These are phyloP conservation scores for Cyclophora albipunctata DNA, from an alignment of 2,888 invertebrate genomes.

Conservation along the genomic window DNA sequence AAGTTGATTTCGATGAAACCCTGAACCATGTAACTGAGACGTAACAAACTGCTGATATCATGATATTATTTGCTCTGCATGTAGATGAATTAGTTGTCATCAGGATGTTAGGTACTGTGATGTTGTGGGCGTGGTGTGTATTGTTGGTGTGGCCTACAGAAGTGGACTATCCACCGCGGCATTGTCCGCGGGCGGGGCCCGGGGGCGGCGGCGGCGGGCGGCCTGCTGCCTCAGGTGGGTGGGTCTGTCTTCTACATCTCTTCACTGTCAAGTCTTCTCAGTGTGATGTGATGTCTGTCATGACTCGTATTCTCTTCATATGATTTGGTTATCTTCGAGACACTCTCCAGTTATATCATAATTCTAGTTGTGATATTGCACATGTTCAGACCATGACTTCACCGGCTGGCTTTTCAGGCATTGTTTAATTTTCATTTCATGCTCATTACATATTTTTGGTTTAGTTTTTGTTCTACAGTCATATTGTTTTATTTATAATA, in stretches of 20 bases:
- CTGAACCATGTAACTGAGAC: no score
- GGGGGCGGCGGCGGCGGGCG: conserved; percentile 62
- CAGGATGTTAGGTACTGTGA: conserved; percentile 4
- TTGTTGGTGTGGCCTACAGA: conserved; percentile 71
- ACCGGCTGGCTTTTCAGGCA: conserved; percentile 4
- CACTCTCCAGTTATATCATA: background rate
- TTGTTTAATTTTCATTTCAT: conserved; percentile 3
- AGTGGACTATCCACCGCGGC: conserved; percentile 88
- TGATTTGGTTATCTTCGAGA: background rate
- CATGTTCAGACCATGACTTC: conserved; percentile 3
- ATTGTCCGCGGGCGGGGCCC: conserved; percentile 80
- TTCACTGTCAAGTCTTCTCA: conserved; percentile 23
- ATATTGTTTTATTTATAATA: conserved; percentile 6
- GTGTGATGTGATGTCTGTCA: conserved; percentile 45
- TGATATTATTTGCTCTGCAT: conserved; percentile 35
- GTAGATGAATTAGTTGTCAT: conserved; percentile 19
- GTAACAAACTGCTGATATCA: conserved; percentile 5
- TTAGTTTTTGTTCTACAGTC: background rate
- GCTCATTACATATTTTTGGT: background rate
- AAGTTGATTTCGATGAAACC: background rate
- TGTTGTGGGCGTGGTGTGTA: conserved; percentile 3
- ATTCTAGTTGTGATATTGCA: background rate
- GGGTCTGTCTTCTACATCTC: conserved; percentile 30
- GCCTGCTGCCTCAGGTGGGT: conserved; percentile 76
- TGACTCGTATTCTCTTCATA: conserved; percentile 23